Percentiles rank a stretch among this genome's conserved stretches.
Conservation (phyloP, 2,113 vertebrate species). For the Spilogale gracilis region DNA sequence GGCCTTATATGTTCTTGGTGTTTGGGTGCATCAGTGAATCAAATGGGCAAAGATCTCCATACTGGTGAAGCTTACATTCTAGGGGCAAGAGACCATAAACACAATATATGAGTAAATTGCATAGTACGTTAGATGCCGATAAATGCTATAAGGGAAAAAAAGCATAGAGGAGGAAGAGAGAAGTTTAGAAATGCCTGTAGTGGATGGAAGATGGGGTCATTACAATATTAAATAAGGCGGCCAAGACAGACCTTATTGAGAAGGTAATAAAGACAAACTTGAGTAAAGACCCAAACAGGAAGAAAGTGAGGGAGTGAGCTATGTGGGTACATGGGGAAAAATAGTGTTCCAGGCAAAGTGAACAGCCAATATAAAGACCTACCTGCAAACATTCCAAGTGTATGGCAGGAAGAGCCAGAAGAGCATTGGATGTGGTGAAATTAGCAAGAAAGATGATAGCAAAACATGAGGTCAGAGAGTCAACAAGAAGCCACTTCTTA, state of each 20-base stretch:
- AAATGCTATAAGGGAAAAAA: not conserved
- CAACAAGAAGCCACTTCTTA: not conserved
- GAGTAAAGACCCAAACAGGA: not conserved
- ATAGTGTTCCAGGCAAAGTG: not conserved
- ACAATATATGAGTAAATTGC: not conserved
- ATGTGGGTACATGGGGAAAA: not conserved
- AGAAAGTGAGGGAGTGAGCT: not conserved
- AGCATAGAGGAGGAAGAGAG: not conserved
- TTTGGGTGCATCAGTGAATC: not conserved
- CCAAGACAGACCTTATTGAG: not conserved
- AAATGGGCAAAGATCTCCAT: not conserved
- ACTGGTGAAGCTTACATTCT: not conserved
- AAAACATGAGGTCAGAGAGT: not conserved
- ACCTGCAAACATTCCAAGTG: not conserved
- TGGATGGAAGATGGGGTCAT: not conserved
- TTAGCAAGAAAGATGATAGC: not conserved
- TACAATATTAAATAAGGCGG: not conserved
- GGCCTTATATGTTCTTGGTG: not conserved
- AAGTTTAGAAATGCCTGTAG: not conserved
- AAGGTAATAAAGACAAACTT: constrained; percentile 13
- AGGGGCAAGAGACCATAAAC: not conserved
- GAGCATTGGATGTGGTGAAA: not conserved
- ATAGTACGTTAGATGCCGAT: not conserved
- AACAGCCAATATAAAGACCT: not conserved
- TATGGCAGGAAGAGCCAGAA: not conserved